Percentiles rank a stretch among this genome's conserved stretches.
Conservation (phyloP, 2,888 invertebrate genomes). For the Amblyjoppa fuscipennis region DNA sequence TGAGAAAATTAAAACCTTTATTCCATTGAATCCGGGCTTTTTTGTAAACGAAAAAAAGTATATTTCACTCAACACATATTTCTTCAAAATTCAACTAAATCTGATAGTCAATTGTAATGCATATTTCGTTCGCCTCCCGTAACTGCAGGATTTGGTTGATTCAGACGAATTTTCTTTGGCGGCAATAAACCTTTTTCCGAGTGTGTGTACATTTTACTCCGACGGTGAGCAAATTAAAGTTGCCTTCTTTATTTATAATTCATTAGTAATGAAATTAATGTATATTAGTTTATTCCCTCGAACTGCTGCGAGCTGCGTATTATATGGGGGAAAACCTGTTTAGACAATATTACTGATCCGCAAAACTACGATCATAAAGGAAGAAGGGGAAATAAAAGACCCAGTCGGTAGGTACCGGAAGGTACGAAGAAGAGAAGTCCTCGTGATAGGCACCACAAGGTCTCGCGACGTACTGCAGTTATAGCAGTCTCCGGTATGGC, state of each 20-base stretch:
- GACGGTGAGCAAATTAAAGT: background rate
- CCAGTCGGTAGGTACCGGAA: conserved; percentile 50
- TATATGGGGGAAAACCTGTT: conserved; percentile 35
- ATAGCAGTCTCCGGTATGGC: conserved; percentile 44
- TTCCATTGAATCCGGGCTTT: too few relatives aligned
- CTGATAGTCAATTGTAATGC: too few relatives aligned
- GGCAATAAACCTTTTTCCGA: too few relatives aligned
- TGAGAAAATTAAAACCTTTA: too few relatives aligned
- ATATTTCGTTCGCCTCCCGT: background rate
- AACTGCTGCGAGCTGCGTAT: conserved; percentile 43
- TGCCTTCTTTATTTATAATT: background rate
- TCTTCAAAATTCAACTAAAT: too few relatives aligned
- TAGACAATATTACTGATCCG: conserved; percentile 47
- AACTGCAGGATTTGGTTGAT: too few relatives aligned
- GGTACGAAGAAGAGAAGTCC: conserved; percentile 64
- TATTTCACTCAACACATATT: too few relatives aligned
- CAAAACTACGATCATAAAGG: conserved; percentile 48
- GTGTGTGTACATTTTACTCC: too few relatives aligned
- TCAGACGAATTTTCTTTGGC: too few relatives aligned
- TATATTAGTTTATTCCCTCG: conserved; percentile 53
- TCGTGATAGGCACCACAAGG: conserved; percentile 48
- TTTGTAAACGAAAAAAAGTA: too few relatives aligned
- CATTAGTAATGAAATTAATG: conserved; percentile 4
- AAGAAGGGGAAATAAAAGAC: background rate
- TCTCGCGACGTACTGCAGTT: conserved; percentile 62